Conservation (phyloP, 2,888 invertebrate species). For the Axea sp. region DNA sequence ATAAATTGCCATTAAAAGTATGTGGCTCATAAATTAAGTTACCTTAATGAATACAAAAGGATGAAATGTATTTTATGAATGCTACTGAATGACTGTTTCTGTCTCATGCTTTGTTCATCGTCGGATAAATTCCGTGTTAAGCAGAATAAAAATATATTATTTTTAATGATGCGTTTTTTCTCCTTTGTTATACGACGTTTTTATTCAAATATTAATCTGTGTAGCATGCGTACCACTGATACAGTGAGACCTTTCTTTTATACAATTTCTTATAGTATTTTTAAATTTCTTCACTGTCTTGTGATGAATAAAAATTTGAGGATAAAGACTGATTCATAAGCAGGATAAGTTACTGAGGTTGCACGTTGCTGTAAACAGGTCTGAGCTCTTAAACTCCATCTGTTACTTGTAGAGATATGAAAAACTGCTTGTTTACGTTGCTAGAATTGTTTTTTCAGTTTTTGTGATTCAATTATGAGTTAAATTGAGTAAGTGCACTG, state of each 20-base stretch:
- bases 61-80: slow-evolving; percentile 3
- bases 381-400: slow-evolving; percentile 40
- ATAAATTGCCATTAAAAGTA: no score
- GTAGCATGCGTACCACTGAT: slow-evolving; percentile 7
- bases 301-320: slow-evolving; percentile 21
- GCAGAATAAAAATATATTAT: slow-evolving; percentile 22
- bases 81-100: slow-evolving; percentile 1
- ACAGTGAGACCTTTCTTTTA: slow-evolving; percentile 29
- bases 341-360: slow-evolving; percentile 34
- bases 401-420: slow-evolving; percentile 27
- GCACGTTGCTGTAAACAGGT: slow-evolving; percentile 39
- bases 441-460: no score
- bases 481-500: no score
- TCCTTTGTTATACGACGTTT: slow-evolving; percentile 20
- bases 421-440: slow-evolving; percentile 23
- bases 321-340: slow-evolving; percentile 41
- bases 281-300: slow-evolving; percentile 21
- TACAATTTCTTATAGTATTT: slow-evolving; percentile 13
- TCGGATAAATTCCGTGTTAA: slow-evolving; percentile 5
- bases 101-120: neutral
- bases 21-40: slow-evolving; percentile 2
- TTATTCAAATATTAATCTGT: slow-evolving; percentile 22
- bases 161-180: slow-evolving; percentile 36
- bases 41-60: neutral
- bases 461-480: no score